Evolutionary conservation across 2,113 vertebrate genomes (phyloP).

Genomic region (Catharus bicknelli): DNA sequence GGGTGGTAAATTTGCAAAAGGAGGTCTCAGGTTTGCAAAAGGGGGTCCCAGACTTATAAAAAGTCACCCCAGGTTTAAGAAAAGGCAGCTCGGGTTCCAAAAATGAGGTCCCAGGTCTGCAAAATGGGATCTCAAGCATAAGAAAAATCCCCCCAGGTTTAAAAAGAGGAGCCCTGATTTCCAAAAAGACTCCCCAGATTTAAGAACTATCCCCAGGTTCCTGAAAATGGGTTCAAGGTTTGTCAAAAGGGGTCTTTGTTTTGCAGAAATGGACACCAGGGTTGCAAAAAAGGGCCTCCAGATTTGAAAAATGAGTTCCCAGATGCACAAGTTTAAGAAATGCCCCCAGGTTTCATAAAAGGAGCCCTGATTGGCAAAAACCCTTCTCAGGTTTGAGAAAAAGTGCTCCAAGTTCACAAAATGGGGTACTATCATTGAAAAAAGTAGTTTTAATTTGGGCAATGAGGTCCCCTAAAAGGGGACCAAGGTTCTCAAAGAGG

Average conservation of each 20-base stretch:
- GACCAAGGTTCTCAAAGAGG: background rate
- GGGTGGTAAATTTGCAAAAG: background rate
- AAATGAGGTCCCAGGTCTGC: background rate
- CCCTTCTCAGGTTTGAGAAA: rapidly evolving
- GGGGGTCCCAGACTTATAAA: background rate
- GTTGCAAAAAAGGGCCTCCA: background rate
- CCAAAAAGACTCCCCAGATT: background rate
- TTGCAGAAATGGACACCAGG: background rate
- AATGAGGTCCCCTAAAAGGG: background rate
- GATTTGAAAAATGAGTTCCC: background rate
- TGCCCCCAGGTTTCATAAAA: background rate
- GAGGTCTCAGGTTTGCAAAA: background rate
- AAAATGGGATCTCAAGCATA: background rate
- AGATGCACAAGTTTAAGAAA: background rate
- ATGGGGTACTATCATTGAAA: no score
- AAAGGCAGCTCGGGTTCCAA: background rate
- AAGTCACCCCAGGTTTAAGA: background rate
- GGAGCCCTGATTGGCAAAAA: background rate
- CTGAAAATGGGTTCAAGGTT: background rate
- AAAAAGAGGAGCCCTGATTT: background rate
- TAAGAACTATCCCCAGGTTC: no score
- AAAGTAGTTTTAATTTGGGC: background rate
- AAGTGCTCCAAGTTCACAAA: background rate
- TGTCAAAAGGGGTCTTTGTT: rapidly evolving
- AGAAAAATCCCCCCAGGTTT: background rate